Conservation (phyloP, 1,140 invertebrate species). For the Orchestia grillus region DNA sequence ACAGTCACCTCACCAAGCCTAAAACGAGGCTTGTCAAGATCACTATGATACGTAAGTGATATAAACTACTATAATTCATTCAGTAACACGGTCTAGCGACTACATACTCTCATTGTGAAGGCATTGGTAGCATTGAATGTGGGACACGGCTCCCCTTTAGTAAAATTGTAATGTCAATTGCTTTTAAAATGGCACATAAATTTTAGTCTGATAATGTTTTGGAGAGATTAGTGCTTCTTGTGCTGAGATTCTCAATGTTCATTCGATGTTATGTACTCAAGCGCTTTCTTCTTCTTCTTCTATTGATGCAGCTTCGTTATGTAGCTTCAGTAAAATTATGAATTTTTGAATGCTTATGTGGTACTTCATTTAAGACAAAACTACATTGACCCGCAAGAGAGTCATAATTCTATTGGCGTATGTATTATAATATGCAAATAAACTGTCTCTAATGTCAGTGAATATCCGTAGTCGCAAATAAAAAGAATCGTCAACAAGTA, state of each 20-base stretch:
- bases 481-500: not conserved
- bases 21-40: constrained; percentile 21
- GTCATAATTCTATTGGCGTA: not conserved
- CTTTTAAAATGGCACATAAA: too few relatives aligned
- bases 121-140: too few relatives aligned
- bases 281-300: not conserved
- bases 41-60: constrained; percentile 42
- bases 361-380: not conserved
- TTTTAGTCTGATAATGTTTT: not conserved
- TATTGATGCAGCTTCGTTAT: not conserved
- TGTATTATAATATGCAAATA: not conserved
- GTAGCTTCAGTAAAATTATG: not conserved
- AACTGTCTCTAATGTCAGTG: not conserved
- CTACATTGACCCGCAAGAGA: not conserved
- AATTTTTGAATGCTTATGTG: not conserved
- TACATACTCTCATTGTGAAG: too few relatives aligned
- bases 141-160: too few relatives aligned
- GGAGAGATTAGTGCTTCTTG: not conserved
- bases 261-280: not conserved
- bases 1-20: constrained; percentile 23
- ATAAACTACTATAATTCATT: not conserved
- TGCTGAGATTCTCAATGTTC: too few relatives aligned
- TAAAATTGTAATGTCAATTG: too few relatives aligned
- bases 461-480: too few relatives aligned
- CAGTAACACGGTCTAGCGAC: not conserved